A percentile compares a stretch with the other conserved stretches of the same genome.
Evolutionary conservation across 2,888 invertebrate species (phyloP).

Genomic region (Drosophila buzzatii): DNA sequence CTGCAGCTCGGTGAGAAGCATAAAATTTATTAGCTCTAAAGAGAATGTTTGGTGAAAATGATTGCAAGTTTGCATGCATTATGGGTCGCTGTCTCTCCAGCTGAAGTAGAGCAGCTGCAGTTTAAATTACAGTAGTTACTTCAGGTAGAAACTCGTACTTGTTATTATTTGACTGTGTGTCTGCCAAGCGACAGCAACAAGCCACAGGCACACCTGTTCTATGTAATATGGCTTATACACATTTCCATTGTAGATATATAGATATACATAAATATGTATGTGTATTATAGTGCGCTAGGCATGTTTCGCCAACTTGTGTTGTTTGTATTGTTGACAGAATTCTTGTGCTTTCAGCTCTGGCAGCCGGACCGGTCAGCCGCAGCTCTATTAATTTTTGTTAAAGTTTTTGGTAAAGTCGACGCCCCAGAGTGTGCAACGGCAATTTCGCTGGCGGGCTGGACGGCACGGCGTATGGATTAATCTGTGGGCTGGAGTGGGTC

Average conservation of each 20-base stretch:
- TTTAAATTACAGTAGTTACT: conserved; percentile 46
- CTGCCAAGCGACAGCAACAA: conserved; percentile 11
- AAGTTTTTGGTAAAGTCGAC: conserved; percentile 24
- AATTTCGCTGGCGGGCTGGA: conserved; percentile 13
- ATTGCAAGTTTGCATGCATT: conserved; percentile 76
- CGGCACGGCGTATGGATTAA: conserved; percentile 4
- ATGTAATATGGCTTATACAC: not conserved
- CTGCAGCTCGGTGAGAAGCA: conserved; percentile 40
- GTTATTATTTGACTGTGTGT: conserved; percentile 13
- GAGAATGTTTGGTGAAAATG: conserved; percentile 61
- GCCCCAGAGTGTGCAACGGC: conserved; percentile 32
- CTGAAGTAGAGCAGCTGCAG: conserved; percentile 47
- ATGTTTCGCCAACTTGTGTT: conserved; percentile 24
- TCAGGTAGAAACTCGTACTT: conserved; percentile 6
- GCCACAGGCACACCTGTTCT: conserved; percentile 44
- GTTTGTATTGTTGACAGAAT: conserved; percentile 54
- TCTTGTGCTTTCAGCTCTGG: conserved; percentile 16
- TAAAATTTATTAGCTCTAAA: conserved; percentile 70
- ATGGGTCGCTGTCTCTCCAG: conserved; percentile 31
- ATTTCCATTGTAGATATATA: conserved; percentile 36
- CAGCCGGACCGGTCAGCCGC: conserved; percentile 25
- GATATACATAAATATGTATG: not conserved
- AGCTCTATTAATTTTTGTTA: conserved; percentile 54
- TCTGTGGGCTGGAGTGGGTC: not conserved
- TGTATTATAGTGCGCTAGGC: conserved; percentile 25